Base-by-base conservation (phyloP, 2,888 invertebrate species). In the Cephus runcator region DNA sequence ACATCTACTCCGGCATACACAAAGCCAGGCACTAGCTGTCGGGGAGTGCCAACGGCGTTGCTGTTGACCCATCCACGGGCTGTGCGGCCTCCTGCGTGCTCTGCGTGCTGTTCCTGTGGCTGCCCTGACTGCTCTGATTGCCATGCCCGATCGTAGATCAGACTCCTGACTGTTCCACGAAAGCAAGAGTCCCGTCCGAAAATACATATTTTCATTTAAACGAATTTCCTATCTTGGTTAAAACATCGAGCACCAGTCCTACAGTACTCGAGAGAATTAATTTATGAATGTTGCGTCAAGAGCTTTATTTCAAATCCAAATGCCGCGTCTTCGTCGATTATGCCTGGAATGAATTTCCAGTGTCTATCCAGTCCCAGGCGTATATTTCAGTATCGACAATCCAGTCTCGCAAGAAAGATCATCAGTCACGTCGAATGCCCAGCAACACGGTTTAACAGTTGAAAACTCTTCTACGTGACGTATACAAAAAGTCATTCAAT, bases 21-120 rank as follows among this genome's bases (percentile, higher is more conserved):
- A 85, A 83, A 80, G 77, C 82, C 81, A 84, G 86, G 86, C 84
- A 85, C 83, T 81, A 86, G 83, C 86, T 80, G 71, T 71, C 71
- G 87, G 89, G 88, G 90, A 90, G 90, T 89, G 89, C 89, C 90
- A 90, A 91, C 90, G 88, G 90, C 89, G 88, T 90, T 90, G 87
- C 88, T 90, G 90, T 90, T 90, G 90, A 90, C 91, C 91, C 88
- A 88, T 86, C 86, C 85, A 85, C 85, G 85, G 85, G 81, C 79
- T 80, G 81, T 78, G 77, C 79, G 75, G 75, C 75, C 81, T 75
- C 75, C 76, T 69, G 81, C 69, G 77, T 73, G 69, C 81, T 79
- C 73, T 69, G 74, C 73, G 75, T 79, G 71, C 73, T 69, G 73
- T 76, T 79, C 80, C 76, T 76, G 75, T 78, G 76, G 36, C 69